These are phyloP conservation scores for Macquaria ambigua DNA, from an alignment of 2,113 vertebrate species.

Conservation along the genomic window DNA sequence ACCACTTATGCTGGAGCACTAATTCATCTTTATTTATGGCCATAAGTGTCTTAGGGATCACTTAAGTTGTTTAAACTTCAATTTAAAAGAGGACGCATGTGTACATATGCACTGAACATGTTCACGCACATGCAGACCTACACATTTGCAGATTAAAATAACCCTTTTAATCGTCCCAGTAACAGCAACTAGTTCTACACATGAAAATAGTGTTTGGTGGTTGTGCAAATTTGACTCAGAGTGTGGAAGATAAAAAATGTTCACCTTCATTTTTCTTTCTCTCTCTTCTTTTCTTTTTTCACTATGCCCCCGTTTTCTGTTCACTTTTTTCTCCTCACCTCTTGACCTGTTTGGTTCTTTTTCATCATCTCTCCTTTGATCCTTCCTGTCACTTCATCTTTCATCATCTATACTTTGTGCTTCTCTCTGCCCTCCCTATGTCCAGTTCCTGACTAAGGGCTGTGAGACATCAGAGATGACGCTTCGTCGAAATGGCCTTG, in stretches of 20 bases:
- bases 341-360: not conserved
- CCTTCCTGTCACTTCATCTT: not conserved
- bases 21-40: constrained; percentile 35
- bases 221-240: not conserved
- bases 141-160: not conserved
- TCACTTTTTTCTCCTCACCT: not conserved
- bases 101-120: not conserved
- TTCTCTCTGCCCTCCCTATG: not conserved
- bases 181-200: not conserved
- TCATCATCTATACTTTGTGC: not conserved
- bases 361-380: not conserved
- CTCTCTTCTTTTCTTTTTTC: not conserved
- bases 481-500: constrained; percentile 94
- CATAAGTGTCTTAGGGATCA: not conserved
- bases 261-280: not conserved
- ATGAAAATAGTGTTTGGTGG: not conserved
- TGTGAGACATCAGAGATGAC: constrained; percentile 98
- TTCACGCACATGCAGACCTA: not conserved
- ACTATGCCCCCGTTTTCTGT: not conserved
- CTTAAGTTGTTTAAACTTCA: not conserved
- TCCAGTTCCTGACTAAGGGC: constrained; percentile 93
- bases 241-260: not conserved
- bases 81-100: not conserved
- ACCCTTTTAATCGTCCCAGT: no score
- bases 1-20: not conserved